phyloP scores from a whole-genome alignment of 2,113 vertebrate species.

The Rhinolophus ferrumequinum region DNA sequence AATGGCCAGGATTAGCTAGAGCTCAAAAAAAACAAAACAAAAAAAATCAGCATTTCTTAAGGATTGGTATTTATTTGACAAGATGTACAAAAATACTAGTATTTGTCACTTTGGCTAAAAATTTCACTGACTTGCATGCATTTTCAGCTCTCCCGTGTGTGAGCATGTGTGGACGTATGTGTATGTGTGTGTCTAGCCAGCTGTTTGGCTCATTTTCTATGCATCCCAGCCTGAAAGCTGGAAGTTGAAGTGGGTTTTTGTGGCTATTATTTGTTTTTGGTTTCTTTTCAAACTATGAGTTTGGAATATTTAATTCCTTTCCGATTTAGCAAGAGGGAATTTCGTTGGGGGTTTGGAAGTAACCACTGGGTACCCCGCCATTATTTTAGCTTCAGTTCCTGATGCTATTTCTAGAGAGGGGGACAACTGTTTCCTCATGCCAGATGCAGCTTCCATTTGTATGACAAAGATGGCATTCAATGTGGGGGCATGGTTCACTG shows the following conservation, averaged over 20 bases:
- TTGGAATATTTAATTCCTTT: constrained; percentile 17
- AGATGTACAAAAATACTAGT: constrained; percentile 69
- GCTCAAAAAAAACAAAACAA: not conserved
- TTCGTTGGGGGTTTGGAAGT: not conserved
- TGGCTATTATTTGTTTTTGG: not conserved
- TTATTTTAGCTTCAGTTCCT: not conserved
- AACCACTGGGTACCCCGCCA: not conserved
- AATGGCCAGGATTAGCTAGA: constrained; percentile 63
- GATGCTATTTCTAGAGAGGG: not conserved
- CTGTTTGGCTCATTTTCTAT: not conserved
- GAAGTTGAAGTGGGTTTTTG: not conserved
- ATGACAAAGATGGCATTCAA: not conserved
- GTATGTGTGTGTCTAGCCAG: not conserved
- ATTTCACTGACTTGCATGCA: constrained; percentile 47
- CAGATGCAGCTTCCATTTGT: not conserved
- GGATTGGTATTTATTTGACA: constrained; percentile 66
- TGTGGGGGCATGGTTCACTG: not conserved
- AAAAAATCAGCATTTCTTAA: constrained; percentile 31
- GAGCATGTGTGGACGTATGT: not conserved
- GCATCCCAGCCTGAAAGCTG: not conserved
- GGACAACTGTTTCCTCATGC: not conserved
- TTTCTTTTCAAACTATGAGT: constrained; percentile 14
- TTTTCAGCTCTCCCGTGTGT: constrained; percentile 15
- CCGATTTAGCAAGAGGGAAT: not conserved
- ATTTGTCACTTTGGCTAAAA: constrained; percentile 53